Evolutionary conservation across 2,888 invertebrate species (phyloP).

Genomic region (Sarcophaga caerulescens): DNA sequence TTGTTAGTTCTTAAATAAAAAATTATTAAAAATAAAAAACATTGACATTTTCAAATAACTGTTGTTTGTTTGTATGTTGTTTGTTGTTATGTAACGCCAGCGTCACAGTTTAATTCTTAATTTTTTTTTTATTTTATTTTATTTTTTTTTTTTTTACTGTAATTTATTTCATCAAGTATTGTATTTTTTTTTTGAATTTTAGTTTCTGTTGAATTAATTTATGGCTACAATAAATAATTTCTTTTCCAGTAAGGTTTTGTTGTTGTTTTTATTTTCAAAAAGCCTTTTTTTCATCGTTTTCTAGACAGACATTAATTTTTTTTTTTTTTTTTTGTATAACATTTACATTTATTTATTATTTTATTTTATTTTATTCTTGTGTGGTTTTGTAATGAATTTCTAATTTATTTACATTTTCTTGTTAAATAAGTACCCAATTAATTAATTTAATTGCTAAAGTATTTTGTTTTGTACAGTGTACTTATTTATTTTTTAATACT

Average conservation of each 20-base stretch:
- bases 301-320: constrained; percentile 9
- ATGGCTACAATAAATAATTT: constrained; percentile 36
- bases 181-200: constrained; percentile 26
- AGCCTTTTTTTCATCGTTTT: neutral
- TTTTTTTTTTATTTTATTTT: constrained; percentile 37
- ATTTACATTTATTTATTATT: constrained; percentile 69
- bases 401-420: constrained; percentile 61
- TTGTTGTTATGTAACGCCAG: constrained; percentile 69
- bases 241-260: neutral
- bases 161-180: constrained; percentile 23
- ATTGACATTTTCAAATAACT: constrained; percentile 17
- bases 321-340: constrained; percentile 59
- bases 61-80: constrained; percentile 21
- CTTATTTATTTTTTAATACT: constrained; percentile 45
- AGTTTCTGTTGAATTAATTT: constrained; percentile 14
- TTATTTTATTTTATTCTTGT: constrained; percentile 43
- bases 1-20: neutral
- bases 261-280: too few relatives aligned
- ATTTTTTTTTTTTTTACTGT: constrained; percentile 56
- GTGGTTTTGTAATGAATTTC: neutral
- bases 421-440: constrained; percentile 36
- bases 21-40: neutral
- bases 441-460: constrained; percentile 38
- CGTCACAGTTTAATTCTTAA: constrained; percentile 67
- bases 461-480: constrained; percentile 47